Conservation (phyloP, 2,797 vertebrate species). For the Amblyopsis hoosieri region DNA sequence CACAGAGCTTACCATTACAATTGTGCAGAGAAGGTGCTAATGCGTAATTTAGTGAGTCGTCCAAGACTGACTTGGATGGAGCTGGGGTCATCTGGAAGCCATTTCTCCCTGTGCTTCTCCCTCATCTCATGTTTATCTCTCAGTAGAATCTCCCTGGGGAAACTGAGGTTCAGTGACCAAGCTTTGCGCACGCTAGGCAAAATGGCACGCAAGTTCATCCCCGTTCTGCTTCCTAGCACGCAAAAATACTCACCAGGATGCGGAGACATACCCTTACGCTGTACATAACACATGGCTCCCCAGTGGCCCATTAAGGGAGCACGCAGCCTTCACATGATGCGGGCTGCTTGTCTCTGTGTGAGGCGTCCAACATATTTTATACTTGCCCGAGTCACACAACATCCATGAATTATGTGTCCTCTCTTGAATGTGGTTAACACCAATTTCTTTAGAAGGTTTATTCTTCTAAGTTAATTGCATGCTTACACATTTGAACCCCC, state of each 20-base stretch:
- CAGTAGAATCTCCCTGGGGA: conserved; percentile 72
- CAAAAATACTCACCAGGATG: conserved; percentile 53
- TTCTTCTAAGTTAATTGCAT: no score
- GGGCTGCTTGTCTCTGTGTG: conserved; percentile 11
- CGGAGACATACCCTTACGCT: conserved; percentile 57
- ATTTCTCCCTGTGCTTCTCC: conserved; percentile 75
- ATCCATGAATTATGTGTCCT: neutral
- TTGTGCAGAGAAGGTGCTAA: conserved; percentile 32
- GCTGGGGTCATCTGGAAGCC: conserved; percentile 83
- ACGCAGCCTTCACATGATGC: conserved; percentile 40
- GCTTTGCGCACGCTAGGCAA: conserved; percentile 71
- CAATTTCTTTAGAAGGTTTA: no score
- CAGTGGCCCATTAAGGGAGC: conserved; percentile 46
- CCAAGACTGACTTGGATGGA: conserved; percentile 62
- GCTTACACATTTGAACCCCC: no score
- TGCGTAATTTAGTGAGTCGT: conserved; percentile 41
- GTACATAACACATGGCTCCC: conserved; percentile 65
- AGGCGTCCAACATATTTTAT: conserved; percentile 3
- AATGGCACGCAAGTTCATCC: conserved; percentile 80
- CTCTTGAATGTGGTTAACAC: conserved; percentile 17
- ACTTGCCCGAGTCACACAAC: no score
- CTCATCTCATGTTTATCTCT: conserved; percentile 81
- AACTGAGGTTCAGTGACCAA: conserved; percentile 73
- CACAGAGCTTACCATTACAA: neutral
- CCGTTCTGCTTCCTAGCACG: conserved; percentile 59